A percentile compares a stretch with the other conserved stretches of the same genome.
Conservation (phyloP, 2,888 invertebrate genomes). For the Saturnia japonica region DNA sequence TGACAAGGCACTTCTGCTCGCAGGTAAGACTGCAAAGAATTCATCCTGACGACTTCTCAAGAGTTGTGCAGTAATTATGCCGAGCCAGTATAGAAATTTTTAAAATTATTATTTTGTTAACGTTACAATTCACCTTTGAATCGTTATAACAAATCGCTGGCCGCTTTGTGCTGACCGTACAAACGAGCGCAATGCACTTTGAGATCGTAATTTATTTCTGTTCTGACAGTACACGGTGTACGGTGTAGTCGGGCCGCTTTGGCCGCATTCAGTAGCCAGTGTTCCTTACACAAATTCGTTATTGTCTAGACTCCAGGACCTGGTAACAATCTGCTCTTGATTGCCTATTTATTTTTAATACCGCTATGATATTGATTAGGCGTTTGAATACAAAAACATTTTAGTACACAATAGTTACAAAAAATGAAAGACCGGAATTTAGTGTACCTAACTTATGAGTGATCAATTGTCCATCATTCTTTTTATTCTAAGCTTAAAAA, state of each 20-base stretch:
- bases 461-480: not conserved
- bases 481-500: not conserved
- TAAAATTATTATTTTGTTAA: slow-evolving; percentile 35
- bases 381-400: not conserved
- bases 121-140: slow-evolving; percentile 61
- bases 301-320: slow-evolving; percentile 9
- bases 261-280: slow-evolving; percentile 18
- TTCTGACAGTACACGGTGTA: slow-evolving; percentile 54
- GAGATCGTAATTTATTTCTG: slow-evolving; percentile 67
- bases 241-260: slow-evolving; percentile 12
- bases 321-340: slow-evolving; percentile 14
- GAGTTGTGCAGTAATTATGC: not conserved
- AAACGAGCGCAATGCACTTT: slow-evolving; percentile 46
- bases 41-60: no score
- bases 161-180: slow-evolving; percentile 62
- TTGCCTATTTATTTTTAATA: slow-evolving; percentile 14
- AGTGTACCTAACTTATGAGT: not conserved
- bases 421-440: not conserved
- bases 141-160: slow-evolving; percentile 69
- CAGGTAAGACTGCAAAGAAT: no score
- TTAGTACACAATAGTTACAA: not conserved
- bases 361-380: slow-evolving; percentile 10
- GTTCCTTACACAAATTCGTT: slow-evolving; percentile 14
- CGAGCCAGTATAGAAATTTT: not conserved
- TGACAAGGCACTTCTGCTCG: no score